These are phyloP conservation scores for Oscheius sp. DNA, from an alignment of 2,888 invertebrate genomes.

Conservation along the genomic window DNA sequence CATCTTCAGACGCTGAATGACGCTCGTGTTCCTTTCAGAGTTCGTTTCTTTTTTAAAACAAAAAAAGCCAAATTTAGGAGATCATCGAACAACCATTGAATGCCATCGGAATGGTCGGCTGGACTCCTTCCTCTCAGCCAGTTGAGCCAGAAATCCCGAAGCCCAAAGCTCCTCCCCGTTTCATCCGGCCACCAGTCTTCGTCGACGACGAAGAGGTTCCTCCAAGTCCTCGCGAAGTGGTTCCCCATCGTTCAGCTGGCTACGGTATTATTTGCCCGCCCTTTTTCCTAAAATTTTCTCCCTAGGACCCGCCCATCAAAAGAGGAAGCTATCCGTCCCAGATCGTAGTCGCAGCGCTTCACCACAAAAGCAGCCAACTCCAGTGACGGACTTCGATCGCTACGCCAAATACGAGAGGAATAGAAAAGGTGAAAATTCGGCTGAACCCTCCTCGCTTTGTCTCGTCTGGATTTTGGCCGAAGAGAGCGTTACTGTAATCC, in stretches of 20 bases:
- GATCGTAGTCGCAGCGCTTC: constrained; percentile 61
- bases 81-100: constrained; percentile 58
- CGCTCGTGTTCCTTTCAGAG: constrained; percentile 53
- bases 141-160: constrained; percentile 37
- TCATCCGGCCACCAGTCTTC: constrained; percentile 49
- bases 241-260: constrained; percentile 64
- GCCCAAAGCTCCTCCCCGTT: constrained; percentile 31
- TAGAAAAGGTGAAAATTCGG: constrained; percentile 44
- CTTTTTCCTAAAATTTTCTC: neutral
- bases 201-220: constrained; percentile 55
- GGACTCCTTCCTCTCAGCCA: constrained; percentile 54
- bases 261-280: constrained; percentile 52
- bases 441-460: constrained; percentile 46
- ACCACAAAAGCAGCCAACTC: constrained; percentile 45
- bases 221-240: constrained; percentile 61
- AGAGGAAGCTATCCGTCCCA: constrained; percentile 58
- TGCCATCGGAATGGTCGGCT: constrained; percentile 61
- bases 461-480: constrained; percentile 51
- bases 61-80: constrained; percentile 32
- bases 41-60: constrained; percentile 2
- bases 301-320: constrained; percentile 61
- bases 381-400: constrained; percentile 53
- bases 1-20: constrained; percentile 59
- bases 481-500: constrained; percentile 50
- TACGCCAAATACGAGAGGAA: constrained; percentile 57